Conservation (phyloP, 2,888 invertebrate genomes). For the Hipparchia sbordonii region DNA sequence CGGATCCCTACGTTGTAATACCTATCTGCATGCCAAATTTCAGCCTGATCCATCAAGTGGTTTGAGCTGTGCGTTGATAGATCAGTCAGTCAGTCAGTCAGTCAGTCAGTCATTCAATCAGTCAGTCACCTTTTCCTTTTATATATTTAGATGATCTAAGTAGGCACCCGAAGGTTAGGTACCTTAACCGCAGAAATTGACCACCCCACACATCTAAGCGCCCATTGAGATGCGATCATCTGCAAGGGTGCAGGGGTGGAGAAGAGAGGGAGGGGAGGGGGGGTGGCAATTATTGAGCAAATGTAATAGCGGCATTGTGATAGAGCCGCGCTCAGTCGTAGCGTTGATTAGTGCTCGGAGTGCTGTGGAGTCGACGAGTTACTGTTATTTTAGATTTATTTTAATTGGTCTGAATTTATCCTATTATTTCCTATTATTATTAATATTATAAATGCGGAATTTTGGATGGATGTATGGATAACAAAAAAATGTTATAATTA, state of each 20-base stretch:
- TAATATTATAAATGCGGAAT: no score
- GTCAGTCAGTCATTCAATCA: no score
- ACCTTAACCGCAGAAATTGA: slow-evolving; percentile 42
- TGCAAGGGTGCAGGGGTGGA: slow-evolving; percentile 29
- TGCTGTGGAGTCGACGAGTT: slow-evolving; percentile 50
- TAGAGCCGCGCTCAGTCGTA: slow-evolving; percentile 69
- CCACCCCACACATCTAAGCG: slow-evolving; percentile 42
- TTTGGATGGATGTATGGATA: no score
- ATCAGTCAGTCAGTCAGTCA: no score
- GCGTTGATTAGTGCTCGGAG: slow-evolving; percentile 71
- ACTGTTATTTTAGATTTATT: neutral
- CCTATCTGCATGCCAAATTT: no score
- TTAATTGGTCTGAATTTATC: slow-evolving; percentile 33
- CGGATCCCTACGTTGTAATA: no score
- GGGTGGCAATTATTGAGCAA: slow-evolving; percentile 78
- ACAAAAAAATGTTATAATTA: no score
- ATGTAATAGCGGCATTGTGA: slow-evolving; percentile 82
- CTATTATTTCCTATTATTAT: no score
- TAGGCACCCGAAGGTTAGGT: neutral
- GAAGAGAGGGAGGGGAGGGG: slow-evolving; percentile 43
- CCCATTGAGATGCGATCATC: slow-evolving; percentile 46
- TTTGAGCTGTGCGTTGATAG: no score
- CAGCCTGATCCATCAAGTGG: no score
- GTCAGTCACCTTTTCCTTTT: no score
- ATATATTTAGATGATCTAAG: neutral